Evolutionary conservation across 2,888 invertebrate species (phyloP).

Genomic region (Eupelmus urozonus): DNA sequence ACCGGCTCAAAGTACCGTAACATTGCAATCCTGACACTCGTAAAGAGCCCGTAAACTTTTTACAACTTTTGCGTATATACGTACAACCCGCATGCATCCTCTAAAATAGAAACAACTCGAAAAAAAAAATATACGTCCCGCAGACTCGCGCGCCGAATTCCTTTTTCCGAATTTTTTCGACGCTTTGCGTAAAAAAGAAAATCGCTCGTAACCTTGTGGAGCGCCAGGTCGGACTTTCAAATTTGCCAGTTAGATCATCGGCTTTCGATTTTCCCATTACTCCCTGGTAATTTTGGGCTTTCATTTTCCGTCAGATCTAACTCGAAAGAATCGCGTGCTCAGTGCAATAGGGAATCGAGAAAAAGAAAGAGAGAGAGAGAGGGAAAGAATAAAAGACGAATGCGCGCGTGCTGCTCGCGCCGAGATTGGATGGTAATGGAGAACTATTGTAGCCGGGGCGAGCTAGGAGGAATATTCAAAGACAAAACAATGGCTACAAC

Average conservation of each 20-base stretch:
- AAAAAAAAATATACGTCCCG: neutral
- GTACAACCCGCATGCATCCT: constrained; percentile 4
- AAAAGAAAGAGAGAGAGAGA: no score
- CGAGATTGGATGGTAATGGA: constrained; percentile 33
- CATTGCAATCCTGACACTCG: constrained; percentile 15
- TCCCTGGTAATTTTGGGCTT: neutral
- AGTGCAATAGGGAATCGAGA: no score
- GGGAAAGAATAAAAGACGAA: constrained; percentile 28
- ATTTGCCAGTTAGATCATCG: neutral
- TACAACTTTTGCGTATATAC: constrained; percentile 12
- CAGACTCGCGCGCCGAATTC: neutral
- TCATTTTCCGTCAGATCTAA: neutral
- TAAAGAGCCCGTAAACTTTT: constrained; percentile 46
- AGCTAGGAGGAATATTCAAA: constrained; percentile 25
- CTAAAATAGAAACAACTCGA: neutral
- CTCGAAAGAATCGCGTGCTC: neutral
- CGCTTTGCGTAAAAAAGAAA: no score
- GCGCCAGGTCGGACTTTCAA: no score
- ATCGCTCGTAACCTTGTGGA: no score
- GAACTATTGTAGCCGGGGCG: constrained; percentile 19
- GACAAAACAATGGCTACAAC: constrained; percentile 40
- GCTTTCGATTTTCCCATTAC: neutral
- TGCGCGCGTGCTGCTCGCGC: neutral
- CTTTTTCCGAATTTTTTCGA: neutral
- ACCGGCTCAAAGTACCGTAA: constrained; percentile 6